These are phyloP conservation scores for Dolichotis patagonum DNA, from an alignment of 2,113 vertebrate species.

Conservation along the genomic window DNA sequence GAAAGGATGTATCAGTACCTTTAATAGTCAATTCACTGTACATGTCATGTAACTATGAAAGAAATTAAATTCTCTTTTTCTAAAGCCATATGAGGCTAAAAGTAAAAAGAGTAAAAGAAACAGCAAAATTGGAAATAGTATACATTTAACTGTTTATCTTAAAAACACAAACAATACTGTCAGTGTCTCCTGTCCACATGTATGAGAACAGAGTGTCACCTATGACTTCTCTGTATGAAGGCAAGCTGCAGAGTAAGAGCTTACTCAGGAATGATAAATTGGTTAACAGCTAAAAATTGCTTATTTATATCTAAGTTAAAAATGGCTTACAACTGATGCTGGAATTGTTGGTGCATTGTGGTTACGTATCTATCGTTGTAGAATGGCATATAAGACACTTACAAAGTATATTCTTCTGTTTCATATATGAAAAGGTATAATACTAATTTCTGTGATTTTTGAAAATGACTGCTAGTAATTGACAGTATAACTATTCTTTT, in stretches of 20 bases:
- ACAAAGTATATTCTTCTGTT: background rate
- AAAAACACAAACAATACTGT: background rate
- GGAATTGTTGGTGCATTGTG: background rate
- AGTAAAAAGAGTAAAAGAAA: background rate
- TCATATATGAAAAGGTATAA: slow-evolving; percentile 7
- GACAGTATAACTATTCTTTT: background rate
- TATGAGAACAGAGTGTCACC: background rate
- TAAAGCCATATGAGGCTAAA: background rate
- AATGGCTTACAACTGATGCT: background rate
- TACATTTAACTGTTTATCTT: background rate
- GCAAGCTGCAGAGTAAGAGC: background rate
- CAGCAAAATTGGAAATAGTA: slow-evolving; percentile 13
- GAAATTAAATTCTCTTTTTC: background rate
- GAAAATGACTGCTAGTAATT: background rate
- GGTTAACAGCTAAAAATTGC: background rate
- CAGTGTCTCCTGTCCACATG: background rate
- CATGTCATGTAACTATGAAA: background rate
- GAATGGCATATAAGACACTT: background rate
- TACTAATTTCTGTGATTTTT: background rate
- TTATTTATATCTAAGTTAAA: background rate
- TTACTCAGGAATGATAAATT: background rate
- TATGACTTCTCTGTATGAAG: background rate
- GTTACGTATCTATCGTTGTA: background rate
- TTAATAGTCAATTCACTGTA: background rate
- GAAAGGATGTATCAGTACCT: background rate